These are phyloP conservation scores for Heterodera carotae DNA, from an alignment of 1,140 invertebrate genomes.

Conservation along the genomic window DNA sequence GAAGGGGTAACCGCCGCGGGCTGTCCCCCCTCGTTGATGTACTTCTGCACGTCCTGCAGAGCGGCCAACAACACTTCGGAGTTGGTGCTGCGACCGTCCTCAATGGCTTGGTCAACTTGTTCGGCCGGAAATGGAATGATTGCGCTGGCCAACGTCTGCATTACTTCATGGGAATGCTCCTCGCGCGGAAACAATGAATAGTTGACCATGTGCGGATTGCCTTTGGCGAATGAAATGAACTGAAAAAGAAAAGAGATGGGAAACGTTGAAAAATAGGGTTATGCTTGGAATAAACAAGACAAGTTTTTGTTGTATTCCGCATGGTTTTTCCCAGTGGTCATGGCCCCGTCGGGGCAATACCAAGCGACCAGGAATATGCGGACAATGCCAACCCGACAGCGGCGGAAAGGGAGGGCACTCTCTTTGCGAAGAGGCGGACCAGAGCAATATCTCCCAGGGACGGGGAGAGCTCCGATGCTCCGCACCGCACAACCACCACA, in stretches of 20 bases:
- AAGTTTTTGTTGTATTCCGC: background rate
- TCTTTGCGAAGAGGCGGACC: background rate
- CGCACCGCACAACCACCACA: background rate
- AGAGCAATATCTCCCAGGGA: background rate
- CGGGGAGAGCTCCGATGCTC: background rate
- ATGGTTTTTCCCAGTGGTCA: background rate
- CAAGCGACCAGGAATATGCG: background rate
- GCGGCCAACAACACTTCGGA: constrained; percentile 24
- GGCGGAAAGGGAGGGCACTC: background rate
- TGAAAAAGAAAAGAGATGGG: background rate
- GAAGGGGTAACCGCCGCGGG: background rate
- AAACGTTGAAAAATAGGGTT: background rate
- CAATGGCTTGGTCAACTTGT: constrained; percentile 32
- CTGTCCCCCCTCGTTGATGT: constrained; percentile 3
- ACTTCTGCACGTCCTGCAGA: constrained; percentile 10
- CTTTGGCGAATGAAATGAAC: constrained; percentile 15
- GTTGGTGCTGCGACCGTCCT: constrained; percentile 10
- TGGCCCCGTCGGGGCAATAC: background rate
- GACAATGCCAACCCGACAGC: background rate
- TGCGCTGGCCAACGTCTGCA: background rate
- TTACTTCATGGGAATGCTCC: constrained; percentile 15
- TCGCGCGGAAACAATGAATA: constrained; percentile 27
- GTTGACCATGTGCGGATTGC: background rate
- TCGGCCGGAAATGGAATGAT: constrained; percentile 26
- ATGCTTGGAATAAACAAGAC: no score